Base-by-base conservation (phyloP, 2,888 invertebrate species). In the Nemoura dubitans region DNA sequence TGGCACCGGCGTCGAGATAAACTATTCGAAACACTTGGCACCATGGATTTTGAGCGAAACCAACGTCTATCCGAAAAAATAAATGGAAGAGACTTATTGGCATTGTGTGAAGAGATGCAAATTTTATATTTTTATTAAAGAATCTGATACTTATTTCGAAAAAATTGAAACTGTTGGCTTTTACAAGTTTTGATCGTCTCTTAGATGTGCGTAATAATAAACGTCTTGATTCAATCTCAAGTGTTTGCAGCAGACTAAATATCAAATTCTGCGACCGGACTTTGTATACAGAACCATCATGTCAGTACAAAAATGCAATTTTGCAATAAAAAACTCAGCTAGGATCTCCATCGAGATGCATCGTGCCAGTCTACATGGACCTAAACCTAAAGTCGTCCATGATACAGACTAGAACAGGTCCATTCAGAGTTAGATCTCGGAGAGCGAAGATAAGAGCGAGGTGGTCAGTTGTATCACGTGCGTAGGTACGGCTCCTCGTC, bases 1-100 rank as follows among this genome's bases (percentile, higher is more conserved):
- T 87, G 87, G 87, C 87, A 87, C 82, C 21, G 29, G 84, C n/a
- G 0, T 59, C 76, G 59, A 21, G 59, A 25, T 14, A 84, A 81
- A 59, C 76, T 84, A 76, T 84, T 84, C 84, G 27, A 76, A 84
- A 76, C 84, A 43, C 59, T 84, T 84, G 84, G 84, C 84, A 84
- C 26, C n/a, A 21, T 14, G 21, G 14, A 21, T 59, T 59, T 59
- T 59, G 59, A 59, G 59, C 59, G 10, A 59, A 59, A 59, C 14
- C 6, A 59, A 59, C 59, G 59, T 59, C 59, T 59, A 59, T 59
- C 59, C 2, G 21, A 10, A 21, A 21, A 59, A 59, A 59, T 3
- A 59, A 59, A 59, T 59, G 10, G 6, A 1, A 1, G 59, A 59
- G 59, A 36, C 36, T 36, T 3, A 36, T 10, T 36, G 36, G 36